Percentiles rank a stretch among this genome's conserved stretches.
phyloP scores from a whole-genome alignment of 1,140 invertebrate species.

The Sinella curviseta region DNA sequence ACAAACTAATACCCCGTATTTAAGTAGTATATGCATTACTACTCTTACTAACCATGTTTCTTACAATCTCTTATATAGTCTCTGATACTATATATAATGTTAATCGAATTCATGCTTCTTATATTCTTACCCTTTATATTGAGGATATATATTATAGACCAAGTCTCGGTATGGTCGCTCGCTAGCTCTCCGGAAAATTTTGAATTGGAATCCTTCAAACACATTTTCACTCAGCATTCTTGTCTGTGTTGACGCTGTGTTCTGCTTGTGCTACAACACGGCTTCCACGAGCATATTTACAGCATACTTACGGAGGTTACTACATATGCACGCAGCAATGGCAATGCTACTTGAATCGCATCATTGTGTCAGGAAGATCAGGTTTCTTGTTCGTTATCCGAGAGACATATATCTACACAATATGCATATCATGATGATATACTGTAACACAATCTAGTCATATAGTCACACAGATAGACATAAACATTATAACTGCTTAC shows the following conservation, averaged over 20 bases:
- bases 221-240: neutral
- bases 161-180: neutral
- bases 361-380: neutral
- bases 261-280: neutral
- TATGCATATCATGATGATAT: too few species aligned
- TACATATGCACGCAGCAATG: too few species aligned
- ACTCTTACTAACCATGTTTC: too few species aligned
- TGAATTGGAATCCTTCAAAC: slow-evolving; percentile 21
- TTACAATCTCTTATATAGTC: neutral
- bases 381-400: neutral
- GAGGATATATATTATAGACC: neutral
- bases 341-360: neutral
- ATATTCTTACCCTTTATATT: too few species aligned
- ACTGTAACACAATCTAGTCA: too few species aligned
- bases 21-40: too few species aligned
- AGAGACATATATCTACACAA: too few species aligned
- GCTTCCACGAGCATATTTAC: neutral
- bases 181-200: slow-evolving; percentile 11
- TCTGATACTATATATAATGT: too few species aligned
- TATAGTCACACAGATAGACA: too few species aligned
- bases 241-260: neutral
- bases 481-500: too few species aligned
- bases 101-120: neutral
- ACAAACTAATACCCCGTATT: neutral
- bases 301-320: too few species aligned